Evolutionary conservation across 2,888 invertebrate genomes (phyloP).

Genomic region (Polydrusus pterygomalis): DNA sequence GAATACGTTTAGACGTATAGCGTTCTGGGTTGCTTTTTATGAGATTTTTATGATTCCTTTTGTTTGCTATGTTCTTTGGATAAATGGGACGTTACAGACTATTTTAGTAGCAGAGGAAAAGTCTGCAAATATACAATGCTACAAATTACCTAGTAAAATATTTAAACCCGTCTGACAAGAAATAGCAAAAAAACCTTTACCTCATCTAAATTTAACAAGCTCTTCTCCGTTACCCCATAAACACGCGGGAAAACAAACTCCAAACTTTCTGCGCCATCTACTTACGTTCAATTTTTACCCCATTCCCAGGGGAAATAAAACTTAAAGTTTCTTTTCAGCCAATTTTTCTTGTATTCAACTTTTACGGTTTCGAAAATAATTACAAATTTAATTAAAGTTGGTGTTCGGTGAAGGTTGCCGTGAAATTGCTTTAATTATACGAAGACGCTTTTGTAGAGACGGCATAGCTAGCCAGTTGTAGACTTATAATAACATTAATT

Average conservation of each 20-base stretch:
- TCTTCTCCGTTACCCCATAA: conserved; percentile 17
- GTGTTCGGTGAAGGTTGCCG: conserved; percentile 2
- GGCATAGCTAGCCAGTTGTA: not conserved
- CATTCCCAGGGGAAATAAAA: conserved; percentile 57
- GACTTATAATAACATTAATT: conserved; percentile 5
- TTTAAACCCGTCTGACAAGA: no score
- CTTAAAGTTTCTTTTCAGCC: conserved; percentile 55
- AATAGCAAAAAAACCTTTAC: not conserved
- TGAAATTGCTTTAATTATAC: conserved; percentile 57
- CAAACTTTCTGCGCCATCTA: conserved; percentile 16
- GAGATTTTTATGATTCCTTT: no score
- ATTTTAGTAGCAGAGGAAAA: no score
- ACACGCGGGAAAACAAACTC: conserved; percentile 9
- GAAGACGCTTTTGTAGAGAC: conserved; percentile 42
- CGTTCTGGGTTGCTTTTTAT: no score
- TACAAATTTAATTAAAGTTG: conserved; percentile 62
- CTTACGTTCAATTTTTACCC: conserved; percentile 33
- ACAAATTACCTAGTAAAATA: no score
- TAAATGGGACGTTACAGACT: no score
- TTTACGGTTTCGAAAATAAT: conserved; percentile 61
- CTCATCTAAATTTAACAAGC: conserved; percentile 27
- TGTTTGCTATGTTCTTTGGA: no score
- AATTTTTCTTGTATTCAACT: conserved; percentile 53
- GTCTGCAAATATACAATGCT: no score
- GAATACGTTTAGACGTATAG: no score